phyloP scores from a whole-genome alignment of 2,797 vertebrate genomes.

The Amniataba percoides region DNA sequence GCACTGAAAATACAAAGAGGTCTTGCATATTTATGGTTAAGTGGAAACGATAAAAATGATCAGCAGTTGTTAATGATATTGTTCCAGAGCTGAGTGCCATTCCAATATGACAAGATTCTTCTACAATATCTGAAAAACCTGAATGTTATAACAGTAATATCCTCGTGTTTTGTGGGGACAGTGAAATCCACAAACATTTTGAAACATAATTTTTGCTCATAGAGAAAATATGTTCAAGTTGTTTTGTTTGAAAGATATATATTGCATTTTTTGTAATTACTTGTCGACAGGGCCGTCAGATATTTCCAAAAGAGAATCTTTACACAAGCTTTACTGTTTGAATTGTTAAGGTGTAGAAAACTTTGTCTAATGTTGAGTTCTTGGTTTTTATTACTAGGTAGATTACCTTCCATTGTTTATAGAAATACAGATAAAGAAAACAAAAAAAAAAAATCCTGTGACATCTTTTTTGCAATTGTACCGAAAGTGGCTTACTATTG shows the following conservation, averaged over 20 bases:
- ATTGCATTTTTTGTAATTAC: constrained; percentile 83
- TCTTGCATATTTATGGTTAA: constrained; percentile 77
- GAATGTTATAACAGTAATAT: constrained; percentile 82
- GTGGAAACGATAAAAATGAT: constrained; percentile 70
- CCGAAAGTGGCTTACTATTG: constrained; percentile 99
- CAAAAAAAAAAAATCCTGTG: constrained; percentile 85
- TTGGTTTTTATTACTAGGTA: constrained; percentile 92
- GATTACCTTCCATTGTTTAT: constrained; percentile 95
- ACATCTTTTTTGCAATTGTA: constrained; percentile 98
- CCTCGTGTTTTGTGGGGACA: constrained; percentile 73
- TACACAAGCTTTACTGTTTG: constrained; percentile 92
- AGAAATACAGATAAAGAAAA: constrained; percentile 89
- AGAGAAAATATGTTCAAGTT: constrained; percentile 68
- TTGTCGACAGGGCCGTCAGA: constrained; percentile 86
- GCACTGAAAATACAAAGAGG: constrained; percentile 85
- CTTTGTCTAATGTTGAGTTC: constrained; percentile 91
- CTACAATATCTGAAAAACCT: constrained; percentile 77
- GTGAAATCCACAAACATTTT: constrained; percentile 71
- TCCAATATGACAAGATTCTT: constrained; percentile 76
- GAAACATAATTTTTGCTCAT: constrained; percentile 73
- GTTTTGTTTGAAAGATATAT: constrained; percentile 74
- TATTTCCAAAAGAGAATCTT: constrained; percentile 87
- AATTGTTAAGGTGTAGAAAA: constrained; percentile 91
- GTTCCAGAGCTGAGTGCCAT: constrained; percentile 77
- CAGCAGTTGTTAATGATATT: constrained; percentile 67